A percentile compares a stretch with the other conserved stretches of the same genome.
phyloP scores from a whole-genome alignment of 1,140 invertebrate genomes.

The Pogonus chalceus region DNA sequence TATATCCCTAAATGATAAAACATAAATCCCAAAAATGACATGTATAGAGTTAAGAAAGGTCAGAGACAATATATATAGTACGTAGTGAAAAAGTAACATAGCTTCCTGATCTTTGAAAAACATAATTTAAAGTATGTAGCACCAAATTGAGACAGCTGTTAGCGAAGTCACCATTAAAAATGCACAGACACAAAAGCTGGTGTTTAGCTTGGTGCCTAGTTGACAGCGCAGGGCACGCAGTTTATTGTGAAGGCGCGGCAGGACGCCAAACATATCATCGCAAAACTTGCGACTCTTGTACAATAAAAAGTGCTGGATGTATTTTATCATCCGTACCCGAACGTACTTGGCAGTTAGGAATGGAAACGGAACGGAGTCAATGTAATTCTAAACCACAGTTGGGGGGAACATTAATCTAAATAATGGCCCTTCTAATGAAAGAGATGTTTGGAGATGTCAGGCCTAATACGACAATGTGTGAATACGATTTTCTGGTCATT shows the following conservation, averaged over 20 bases:
- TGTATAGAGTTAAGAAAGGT: too few relatives aligned
- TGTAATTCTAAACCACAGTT: conserved; percentile 33
- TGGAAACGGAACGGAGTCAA: conserved; percentile 18
- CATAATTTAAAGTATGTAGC: neutral
- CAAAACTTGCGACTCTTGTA: conserved; percentile 20
- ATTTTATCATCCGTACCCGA: conserved; percentile 29
- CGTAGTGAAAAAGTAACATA: too few relatives aligned
- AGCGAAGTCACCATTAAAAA: conserved; percentile 14
- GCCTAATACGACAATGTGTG: conserved; percentile 35
- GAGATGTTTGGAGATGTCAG: conserved; percentile 36
- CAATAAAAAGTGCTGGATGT: conserved; percentile 25
- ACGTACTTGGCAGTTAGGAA: conserved; percentile 26
- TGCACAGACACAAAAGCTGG: conserved; percentile 20
- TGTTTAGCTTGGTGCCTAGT: conserved; percentile 17
- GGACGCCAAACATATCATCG: conserved; percentile 25
- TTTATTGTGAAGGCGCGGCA: conserved; percentile 21
- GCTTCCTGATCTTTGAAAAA: too few relatives aligned
- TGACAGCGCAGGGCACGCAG: conserved; percentile 16
- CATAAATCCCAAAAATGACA: too few relatives aligned
- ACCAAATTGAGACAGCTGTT: conserved; percentile 31
- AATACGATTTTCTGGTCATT: conserved; percentile 33
- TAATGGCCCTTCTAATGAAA: conserved; percentile 32
- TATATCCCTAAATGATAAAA: neutral
- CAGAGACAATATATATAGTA: too few relatives aligned
- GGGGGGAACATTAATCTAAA: conserved; percentile 34